These are phyloP conservation scores for Corvus moneduloides DNA, from an alignment of 2,113 vertebrate genomes.

Conservation along the genomic window DNA sequence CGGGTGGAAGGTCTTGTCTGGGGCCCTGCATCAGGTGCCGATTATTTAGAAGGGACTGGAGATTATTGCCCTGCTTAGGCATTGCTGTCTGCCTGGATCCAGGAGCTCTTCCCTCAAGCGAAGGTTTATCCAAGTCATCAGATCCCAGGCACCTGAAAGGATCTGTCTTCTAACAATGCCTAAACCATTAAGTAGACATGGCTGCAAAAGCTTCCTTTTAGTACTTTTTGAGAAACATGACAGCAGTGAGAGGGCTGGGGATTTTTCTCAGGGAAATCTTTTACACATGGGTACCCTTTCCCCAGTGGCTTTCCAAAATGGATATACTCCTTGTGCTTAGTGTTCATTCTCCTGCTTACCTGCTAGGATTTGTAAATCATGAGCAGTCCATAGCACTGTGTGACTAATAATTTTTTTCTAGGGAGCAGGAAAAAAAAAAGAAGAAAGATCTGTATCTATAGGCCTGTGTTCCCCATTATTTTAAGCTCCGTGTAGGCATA, in stretches of 20 bases:
- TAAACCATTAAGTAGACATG: background rate
- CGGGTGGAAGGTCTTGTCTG: background rate
- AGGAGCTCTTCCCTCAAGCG: background rate
- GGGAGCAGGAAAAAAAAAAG: background rate
- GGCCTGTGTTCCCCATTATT: background rate
- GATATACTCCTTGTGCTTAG: background rate
- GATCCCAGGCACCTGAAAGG: background rate
- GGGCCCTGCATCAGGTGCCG: background rate
- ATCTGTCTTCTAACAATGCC: background rate
- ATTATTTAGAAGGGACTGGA: background rate
- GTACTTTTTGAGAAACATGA: background rate
- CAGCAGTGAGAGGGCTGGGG: background rate
- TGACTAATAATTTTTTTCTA: background rate
- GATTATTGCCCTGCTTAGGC: background rate
- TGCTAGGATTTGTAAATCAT: background rate
- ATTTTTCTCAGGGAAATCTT: background rate
- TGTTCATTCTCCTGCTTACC: background rate
- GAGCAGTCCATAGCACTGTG: background rate
- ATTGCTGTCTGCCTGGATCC: background rate
- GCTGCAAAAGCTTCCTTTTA: background rate
- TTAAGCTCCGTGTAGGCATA: background rate
- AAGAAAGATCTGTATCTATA: background rate
- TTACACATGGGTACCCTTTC: background rate
- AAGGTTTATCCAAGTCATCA: background rate
- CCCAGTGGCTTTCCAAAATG: background rate